Conservation (phyloP, 2,888 invertebrate species). For the Tetheella fluctuosa region DNA sequence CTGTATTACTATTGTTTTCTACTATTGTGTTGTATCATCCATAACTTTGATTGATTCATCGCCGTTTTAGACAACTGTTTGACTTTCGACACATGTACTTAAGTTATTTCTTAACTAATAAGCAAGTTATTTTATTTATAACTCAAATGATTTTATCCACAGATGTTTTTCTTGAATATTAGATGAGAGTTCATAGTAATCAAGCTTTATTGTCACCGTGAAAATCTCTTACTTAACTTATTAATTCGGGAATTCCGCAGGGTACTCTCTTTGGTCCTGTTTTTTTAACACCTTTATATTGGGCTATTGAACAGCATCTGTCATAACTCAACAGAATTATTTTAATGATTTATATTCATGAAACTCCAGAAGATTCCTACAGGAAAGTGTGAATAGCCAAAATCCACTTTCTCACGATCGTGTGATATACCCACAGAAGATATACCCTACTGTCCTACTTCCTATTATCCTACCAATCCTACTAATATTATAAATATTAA, state of each 20-base stretch:
- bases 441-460: too few relatives aligned
- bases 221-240: background rate
- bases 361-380: too few relatives aligned
- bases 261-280: background rate
- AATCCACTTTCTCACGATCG: too few relatives aligned
- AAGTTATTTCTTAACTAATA: background rate
- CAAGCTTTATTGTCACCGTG: background rate
- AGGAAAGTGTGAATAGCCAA: too few relatives aligned
- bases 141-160: background rate
- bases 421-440: too few relatives aligned
- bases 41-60: constrained; percentile 1
- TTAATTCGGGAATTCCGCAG: background rate
- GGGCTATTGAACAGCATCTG: background rate
- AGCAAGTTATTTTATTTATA: background rate
- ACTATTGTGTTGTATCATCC: background rate
- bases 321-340: too few relatives aligned
- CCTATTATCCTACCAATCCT: too few relatives aligned
- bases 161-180: background rate
- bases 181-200: background rate
- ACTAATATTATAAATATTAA: too few relatives aligned
- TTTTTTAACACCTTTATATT: background rate
- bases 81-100: background rate
- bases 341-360: too few relatives aligned
- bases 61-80: background rate
- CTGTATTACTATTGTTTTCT: background rate